These are phyloP conservation scores for Apis laboriosa DNA, from an alignment of 1,140 invertebrate species.

Conservation along the genomic window DNA sequence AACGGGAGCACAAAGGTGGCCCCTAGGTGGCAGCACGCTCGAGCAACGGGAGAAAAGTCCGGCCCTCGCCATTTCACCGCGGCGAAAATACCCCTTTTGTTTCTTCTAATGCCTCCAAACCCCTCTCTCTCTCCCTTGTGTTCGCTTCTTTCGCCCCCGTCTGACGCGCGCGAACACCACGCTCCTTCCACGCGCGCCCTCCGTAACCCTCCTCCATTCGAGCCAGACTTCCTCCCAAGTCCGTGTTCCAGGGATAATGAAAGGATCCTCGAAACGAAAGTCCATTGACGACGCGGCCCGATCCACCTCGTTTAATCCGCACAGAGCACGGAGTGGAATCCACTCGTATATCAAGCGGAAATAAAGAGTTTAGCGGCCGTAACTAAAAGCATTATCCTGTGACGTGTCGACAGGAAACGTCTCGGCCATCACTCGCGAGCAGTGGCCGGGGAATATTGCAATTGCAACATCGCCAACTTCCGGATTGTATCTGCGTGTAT, in stretches of 20 bases:
- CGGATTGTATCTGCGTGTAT: not conserved
- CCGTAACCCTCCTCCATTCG: not conserved
- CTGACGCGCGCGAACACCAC: not conserved
- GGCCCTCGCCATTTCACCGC: constrained; percentile 55
- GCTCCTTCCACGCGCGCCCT: not conserved
- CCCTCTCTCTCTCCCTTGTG: not conserved
- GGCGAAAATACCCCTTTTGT: constrained; percentile 68
- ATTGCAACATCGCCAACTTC: constrained; percentile 21
- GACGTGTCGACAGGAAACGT: constrained; percentile 53
- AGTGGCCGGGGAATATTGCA: constrained; percentile 33
- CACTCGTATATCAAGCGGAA: constrained; percentile 64
- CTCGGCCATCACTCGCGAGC: constrained; percentile 16
- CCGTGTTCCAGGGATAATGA: constrained; percentile 62
- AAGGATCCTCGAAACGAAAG: constrained; percentile 64
- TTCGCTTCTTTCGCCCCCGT: constrained; percentile 21
- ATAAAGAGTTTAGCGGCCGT: constrained; percentile 67
- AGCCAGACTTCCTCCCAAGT: not conserved
- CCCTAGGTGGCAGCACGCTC: not conserved
- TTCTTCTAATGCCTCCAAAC: constrained; percentile 60
- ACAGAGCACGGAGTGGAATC: constrained; percentile 53
- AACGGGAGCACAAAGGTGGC: constrained; percentile 56
- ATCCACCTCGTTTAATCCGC: constrained; percentile 65
- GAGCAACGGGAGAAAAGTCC: constrained; percentile 53
- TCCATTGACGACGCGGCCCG: constrained; percentile 62
- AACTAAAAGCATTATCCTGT: constrained; percentile 62